phyloP scores from a whole-genome alignment of 2,113 vertebrate genomes.

The Chionodraco myersi region DNA sequence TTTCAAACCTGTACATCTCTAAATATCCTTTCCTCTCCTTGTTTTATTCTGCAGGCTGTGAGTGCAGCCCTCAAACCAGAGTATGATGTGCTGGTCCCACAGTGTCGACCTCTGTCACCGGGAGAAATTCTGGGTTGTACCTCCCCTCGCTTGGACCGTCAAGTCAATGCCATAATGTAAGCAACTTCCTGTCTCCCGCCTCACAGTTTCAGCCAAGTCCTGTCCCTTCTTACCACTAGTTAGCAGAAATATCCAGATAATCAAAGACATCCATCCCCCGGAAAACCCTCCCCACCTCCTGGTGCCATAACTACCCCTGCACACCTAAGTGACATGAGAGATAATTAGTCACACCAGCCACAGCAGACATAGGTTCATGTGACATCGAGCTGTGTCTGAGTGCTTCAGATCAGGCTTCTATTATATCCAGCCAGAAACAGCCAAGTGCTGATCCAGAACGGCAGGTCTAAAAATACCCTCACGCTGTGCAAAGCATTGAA shows the following conservation, averaged over 20 bases:
- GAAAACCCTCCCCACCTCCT: neutral
- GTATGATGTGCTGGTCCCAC: slow-evolving; percentile 90
- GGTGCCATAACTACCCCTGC: slow-evolving; percentile 37
- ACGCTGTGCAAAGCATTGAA: slow-evolving; percentile 28
- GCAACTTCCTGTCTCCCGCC: slow-evolving; percentile 59
- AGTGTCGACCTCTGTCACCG: slow-evolving; percentile 96
- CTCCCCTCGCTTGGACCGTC: slow-evolving; percentile 85
- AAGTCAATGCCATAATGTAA: slow-evolving; percentile 92
- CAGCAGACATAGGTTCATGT: slow-evolving; percentile 33
- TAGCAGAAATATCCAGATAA: slow-evolving; percentile 20
- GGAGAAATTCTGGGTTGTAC: slow-evolving; percentile 98
- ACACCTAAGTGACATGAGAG: slow-evolving; percentile 44
- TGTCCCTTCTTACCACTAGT: slow-evolving; percentile 18
- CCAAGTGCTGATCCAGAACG: slow-evolving; percentile 48
- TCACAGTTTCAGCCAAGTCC: neutral
- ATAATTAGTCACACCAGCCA: slow-evolving; percentile 55
- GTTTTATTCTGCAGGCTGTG: slow-evolving; percentile 72
- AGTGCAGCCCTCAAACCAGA: slow-evolving; percentile 86
- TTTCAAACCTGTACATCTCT: neutral
- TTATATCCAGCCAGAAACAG: slow-evolving; percentile 41
- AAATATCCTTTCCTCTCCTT: slow-evolving; percentile 6
- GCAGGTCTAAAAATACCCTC: slow-evolving; percentile 52
- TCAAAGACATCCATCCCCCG: slow-evolving; percentile 13
- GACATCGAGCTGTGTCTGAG: slow-evolving; percentile 32
- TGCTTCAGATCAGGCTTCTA: slow-evolving; percentile 22